Conservation (phyloP, 2,797 vertebrate species). For the Ctenochaetus hawaiiensis region DNA sequence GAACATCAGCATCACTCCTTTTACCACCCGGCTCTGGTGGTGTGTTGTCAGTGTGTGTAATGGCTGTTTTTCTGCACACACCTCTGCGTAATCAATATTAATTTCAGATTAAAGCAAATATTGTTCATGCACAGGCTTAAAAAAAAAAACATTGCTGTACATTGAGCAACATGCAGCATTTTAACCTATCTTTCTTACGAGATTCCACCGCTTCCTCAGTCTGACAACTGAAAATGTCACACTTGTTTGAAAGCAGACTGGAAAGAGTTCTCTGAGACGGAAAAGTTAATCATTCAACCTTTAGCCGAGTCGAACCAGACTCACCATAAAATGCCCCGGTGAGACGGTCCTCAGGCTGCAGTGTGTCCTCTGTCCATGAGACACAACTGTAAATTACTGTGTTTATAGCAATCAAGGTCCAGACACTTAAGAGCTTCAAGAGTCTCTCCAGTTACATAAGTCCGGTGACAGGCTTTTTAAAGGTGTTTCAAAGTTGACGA, state of each 20-base stretch:
- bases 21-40: background rate
- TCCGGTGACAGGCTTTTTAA: constrained; percentile 19
- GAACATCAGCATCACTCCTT: background rate
- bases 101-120: constrained; percentile 10
- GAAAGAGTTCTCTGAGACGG: constrained; percentile 28
- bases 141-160: background rate
- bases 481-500: constrained; percentile 32
- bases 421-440: constrained; percentile 10
- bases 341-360: constrained; percentile 29
- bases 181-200: background rate
- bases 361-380: constrained; percentile 12
- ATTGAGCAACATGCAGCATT: constrained; percentile 16
- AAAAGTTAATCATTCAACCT: constrained; percentile 29
- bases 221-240: constrained; percentile 40
- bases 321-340: constrained; percentile 21
- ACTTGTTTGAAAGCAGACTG: constrained; percentile 31
- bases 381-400: constrained; percentile 30
- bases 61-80: background rate
- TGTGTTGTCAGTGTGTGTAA: background rate
- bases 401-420: constrained; percentile 27
- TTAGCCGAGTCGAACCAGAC: constrained; percentile 18
- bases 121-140: background rate
- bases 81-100: background rate
- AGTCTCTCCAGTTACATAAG: constrained; percentile 11
- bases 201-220: constrained; percentile 5